Evolutionary conservation across 2,888 invertebrate genomes (phyloP).

Genomic region (Caenorhabditis sinica): DNA sequence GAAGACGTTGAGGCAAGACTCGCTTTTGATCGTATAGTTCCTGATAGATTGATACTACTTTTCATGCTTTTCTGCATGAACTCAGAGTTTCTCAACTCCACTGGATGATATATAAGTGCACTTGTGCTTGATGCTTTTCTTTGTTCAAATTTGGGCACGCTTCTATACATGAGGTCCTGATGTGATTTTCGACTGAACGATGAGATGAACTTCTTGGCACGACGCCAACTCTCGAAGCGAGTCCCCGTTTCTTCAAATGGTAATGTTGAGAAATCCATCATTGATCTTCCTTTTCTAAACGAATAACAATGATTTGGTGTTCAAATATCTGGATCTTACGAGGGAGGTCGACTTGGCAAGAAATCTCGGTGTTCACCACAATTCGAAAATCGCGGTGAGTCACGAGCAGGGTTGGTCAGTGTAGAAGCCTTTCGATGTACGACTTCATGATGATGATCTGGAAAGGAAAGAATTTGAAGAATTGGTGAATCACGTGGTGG

Average conservation of each 20-base stretch:
- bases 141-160: slow-evolving; percentile 29
- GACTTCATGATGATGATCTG: slow-evolving; percentile 52
- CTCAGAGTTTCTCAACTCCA: slow-evolving; percentile 19
- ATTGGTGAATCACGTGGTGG: slow-evolving; percentile 14
- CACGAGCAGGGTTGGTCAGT: slow-evolving; percentile 52
- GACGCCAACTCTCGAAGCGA: slow-evolving; percentile 69
- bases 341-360: slow-evolving; percentile 27
- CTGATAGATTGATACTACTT: not conserved
- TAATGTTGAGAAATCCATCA: slow-evolving; percentile 67
- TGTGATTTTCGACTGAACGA: slow-evolving; percentile 73
- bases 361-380: slow-evolving; percentile 42
- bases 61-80: not conserved
- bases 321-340: slow-evolving; percentile 28
- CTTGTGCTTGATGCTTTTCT: slow-evolving; percentile 70
- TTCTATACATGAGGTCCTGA: slow-evolving; percentile 61
- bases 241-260: slow-evolving; percentile 58
- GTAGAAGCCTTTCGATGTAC: slow-evolving; percentile 64
- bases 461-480: slow-evolving; percentile 14
- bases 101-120: slow-evolving; percentile 57
- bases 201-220: slow-evolving; percentile 73
- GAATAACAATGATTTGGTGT: not conserved
- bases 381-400: slow-evolving; percentile 47
- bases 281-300: slow-evolving; percentile 66
- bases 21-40: slow-evolving; percentile 31
- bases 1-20: slow-evolving; percentile 48